Evolutionary conservation across 2,113 vertebrate genomes (phyloP).

Genomic region (Charina bottae): DNA sequence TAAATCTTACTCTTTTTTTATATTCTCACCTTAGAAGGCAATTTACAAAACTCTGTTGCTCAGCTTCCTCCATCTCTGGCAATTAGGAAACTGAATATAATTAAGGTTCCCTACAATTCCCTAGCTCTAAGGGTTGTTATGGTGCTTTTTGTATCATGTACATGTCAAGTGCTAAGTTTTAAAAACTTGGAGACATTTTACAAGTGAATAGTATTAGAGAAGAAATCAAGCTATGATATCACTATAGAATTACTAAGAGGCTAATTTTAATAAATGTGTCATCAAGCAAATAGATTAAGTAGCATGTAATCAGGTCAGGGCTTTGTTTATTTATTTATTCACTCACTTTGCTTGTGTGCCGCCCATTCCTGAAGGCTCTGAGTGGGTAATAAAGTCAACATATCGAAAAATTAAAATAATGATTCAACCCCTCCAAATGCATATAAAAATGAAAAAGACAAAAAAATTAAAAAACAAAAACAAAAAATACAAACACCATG

Average conservation of each 20-base stretch:
- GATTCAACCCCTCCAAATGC: background rate
- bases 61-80: background rate
- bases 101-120: background rate
- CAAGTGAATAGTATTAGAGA: constrained; percentile 10
- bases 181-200: constrained; percentile 4
- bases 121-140: background rate
- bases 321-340: constrained; percentile 36
- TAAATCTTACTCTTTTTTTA: background rate
- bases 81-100: background rate
- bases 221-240: constrained; percentile 24
- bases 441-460: background rate
- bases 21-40: background rate
- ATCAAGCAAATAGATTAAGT: constrained; percentile 57
- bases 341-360: background rate
- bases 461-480: background rate
- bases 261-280: constrained; percentile 37
- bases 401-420: background rate
- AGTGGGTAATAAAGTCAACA: background rate
- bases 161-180: background rate
- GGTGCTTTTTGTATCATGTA: background rate
- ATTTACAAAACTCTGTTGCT: background rate
- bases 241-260: background rate
- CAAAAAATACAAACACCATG: background rate
- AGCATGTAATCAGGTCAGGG: constrained; percentile 70
- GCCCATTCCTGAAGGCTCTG: background rate